Evolutionary conservation across 2,888 invertebrate genomes (phyloP).

Genomic region (Arge pagana): DNA sequence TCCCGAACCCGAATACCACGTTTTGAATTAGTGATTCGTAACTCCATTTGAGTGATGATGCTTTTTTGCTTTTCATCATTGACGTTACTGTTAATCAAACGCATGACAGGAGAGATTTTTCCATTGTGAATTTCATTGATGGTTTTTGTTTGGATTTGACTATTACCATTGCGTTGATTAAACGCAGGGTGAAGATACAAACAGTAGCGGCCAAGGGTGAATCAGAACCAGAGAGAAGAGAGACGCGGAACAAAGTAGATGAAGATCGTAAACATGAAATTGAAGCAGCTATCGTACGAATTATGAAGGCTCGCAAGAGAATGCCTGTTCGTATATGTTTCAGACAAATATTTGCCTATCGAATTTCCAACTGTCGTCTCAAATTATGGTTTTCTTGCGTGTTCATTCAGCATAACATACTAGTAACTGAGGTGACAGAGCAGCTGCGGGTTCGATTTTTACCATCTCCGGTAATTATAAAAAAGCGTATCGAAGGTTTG

Average conservation of each 20-base stretch:
- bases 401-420: conserved; percentile 76
- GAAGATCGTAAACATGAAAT: conserved; percentile 99
- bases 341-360: conserved; percentile 10
- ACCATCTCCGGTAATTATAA: conserved; percentile 97
- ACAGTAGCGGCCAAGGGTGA: conserved; percentile 95
- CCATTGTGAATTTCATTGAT: conserved; percentile 7
- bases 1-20: too few species aligned
- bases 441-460: conserved; percentile 96
- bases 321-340: conserved; percentile 70
- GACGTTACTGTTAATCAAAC: background rate
- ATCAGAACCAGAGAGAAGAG: conserved; percentile 98
- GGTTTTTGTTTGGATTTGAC: conserved; percentile 21
- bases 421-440: conserved; percentile 97
- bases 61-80: background rate
- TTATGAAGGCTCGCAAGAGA: conserved; percentile 98
- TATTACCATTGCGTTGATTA: too few species aligned
- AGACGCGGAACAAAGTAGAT: conserved; percentile 97
- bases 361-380: background rate
- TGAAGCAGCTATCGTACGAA: conserved; percentile 98
- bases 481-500: conserved; percentile 98
- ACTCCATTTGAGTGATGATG: too few species aligned
- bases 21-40: too few species aligned
- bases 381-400: background rate
- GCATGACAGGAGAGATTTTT: background rate
- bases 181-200: conserved; percentile 89